Conservation (phyloP, 2,888 invertebrate species). For the Drosophila kanekoi region DNA sequence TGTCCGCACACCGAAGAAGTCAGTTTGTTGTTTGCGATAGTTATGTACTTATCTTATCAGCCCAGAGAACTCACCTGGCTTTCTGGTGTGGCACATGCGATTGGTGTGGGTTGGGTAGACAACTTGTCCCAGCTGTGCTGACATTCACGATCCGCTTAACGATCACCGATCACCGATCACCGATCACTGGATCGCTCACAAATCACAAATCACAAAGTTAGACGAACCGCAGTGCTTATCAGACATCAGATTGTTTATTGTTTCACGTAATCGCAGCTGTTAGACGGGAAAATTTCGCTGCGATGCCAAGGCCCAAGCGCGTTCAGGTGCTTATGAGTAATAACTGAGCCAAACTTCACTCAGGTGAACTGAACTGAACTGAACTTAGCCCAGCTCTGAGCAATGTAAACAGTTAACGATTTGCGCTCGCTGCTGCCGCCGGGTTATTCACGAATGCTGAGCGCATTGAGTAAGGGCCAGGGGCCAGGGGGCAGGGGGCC, state of each 20-base stretch:
- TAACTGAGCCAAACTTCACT: constrained; percentile 22
- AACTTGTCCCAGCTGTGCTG: constrained; percentile 38
- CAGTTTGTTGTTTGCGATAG: constrained; percentile 11
- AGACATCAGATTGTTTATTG: constrained; percentile 5
- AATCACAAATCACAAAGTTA: constrained; percentile 14
- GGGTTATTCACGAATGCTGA: constrained; percentile 54
- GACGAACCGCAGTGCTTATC: constrained; percentile 19
- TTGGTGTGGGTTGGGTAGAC: constrained; percentile 7
- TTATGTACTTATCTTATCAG: constrained; percentile 58
- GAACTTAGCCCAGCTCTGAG: constrained; percentile 15
- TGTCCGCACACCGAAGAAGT: constrained; percentile 11
- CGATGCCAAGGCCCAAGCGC: no score
- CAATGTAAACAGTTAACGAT: constrained; percentile 65
- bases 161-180: constrained; percentile 13
- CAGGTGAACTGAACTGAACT: constrained; percentile 9
- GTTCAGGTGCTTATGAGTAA: constrained; percentile 53
- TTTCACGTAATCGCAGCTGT: constrained; percentile 25
- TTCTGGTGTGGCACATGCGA: constrained; percentile 42
- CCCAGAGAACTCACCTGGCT: constrained; percentile 40
- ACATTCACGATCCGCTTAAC: constrained; percentile 24
- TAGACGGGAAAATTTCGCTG: not conserved
- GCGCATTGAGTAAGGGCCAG: constrained; percentile 13
- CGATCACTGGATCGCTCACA: constrained; percentile 4
- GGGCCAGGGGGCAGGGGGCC: not conserved
- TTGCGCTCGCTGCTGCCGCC: constrained; percentile 20